These are phyloP conservation scores for Isurus oxyrinchus DNA, from an alignment of 2,113 vertebrate species.

Conservation along the genomic window DNA sequence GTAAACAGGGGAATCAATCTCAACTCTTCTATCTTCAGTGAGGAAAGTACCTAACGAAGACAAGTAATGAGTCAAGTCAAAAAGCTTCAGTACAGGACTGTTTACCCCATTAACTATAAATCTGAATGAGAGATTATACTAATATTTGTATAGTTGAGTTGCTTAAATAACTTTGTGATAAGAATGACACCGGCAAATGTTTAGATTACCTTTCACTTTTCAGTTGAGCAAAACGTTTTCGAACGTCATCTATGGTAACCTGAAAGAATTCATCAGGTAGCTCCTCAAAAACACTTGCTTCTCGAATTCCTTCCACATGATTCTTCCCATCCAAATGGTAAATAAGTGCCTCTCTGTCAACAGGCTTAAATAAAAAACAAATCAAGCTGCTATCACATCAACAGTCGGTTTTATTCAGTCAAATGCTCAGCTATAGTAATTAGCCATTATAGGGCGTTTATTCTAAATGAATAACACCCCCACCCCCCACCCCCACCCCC, in stretches of 20 bases:
- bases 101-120: neutral
- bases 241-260: constrained; percentile 84
- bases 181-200: neutral
- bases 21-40: neutral
- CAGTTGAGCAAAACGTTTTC: constrained; percentile 83
- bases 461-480: neutral
- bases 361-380: constrained; percentile 45
- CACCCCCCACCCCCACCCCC: too few relatives aligned
- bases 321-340: constrained; percentile 71
- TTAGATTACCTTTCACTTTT: constrained; percentile 79
- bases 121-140: neutral
- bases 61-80: neutral
- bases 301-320: constrained; percentile 36
- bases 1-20: neutral
- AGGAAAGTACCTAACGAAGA: neutral
- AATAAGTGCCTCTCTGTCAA: constrained; percentile 69
- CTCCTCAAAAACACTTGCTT: constrained; percentile 46
- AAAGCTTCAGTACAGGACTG: neutral
- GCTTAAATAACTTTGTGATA: neutral
- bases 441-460: neutral
- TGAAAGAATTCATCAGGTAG: constrained; percentile 92
- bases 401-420: neutral
- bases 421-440: neutral
- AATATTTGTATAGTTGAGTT: neutral
- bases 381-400: neutral